Base-by-base conservation (phyloP, 1,140 invertebrate genomes). In the Trissolcus basalis region DNA sequence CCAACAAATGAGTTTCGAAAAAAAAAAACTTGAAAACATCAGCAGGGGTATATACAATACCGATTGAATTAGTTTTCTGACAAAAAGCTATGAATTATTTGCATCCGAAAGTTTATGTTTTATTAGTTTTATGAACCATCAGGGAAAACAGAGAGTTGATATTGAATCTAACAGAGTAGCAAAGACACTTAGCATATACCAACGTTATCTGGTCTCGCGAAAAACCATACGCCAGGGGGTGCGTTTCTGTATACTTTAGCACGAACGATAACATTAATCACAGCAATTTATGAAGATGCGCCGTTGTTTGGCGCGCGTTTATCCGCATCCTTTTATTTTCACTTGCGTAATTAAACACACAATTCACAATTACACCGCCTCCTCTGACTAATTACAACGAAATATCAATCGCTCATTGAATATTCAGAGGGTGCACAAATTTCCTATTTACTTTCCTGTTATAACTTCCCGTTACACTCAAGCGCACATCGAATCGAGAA, bases 221-320 rank as follows among this genome's bases (percentile, higher is more conserved):
- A 67, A 53, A 58, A 59, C 49, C 47, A 27, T 51, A 43, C 11
- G 19, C 19, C 6, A 3, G 19, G 35, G 48, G 19, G 54, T 36
- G 48, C 64, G 45, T 56, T 58, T 68, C 64, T 68, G 55, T 32
- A n/a, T n/a, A 45, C 41, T 68, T 68, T 47, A 27, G 16, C 43
- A 54, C n/a, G 51, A 4, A 60, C 8, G 19, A 44, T 50, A 48
- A 11, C 56, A 69, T 69, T 54, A 45, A 69, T 60, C 49, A 59
- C 12, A 3, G 36, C 43, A n/a, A 60, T 60, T 69, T 60, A 68
- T 59, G 48, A 53, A 68, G 48, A 68, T 47, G 48, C 45, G 39
- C 44, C 19, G 19, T 53, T 51, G 44, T 68, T 50, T 39, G 15
- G 27, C 12, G 10, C n/a, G n/a, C 35, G 35, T 50, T 60, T 48